phyloP scores from a whole-genome alignment of 2,888 invertebrate species.

The Conchocele bisecta region DNA sequence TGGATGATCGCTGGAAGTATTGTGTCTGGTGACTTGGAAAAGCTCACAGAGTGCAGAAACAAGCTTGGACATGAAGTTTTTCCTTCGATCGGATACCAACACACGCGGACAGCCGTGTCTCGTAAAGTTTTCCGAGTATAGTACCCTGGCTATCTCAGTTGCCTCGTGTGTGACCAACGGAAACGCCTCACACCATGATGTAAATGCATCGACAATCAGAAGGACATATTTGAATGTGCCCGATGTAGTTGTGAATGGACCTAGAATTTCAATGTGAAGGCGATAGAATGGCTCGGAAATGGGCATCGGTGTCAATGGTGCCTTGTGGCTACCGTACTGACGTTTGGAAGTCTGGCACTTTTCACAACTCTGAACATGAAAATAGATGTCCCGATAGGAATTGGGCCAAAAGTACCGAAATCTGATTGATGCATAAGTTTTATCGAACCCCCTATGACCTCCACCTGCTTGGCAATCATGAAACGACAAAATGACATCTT shows the following conservation, averaged over 20 bases:
- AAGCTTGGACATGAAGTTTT: background rate
- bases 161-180: conserved; percentile 10
- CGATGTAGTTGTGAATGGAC: conserved; percentile 13
- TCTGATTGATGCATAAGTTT: conserved; percentile 16
- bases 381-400: conserved; percentile 27
- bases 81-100: background rate
- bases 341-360: conserved; percentile 24
- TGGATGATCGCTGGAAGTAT: background rate
- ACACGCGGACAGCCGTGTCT: background rate
- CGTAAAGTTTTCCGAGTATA: conserved; percentile 11
- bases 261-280: conserved; percentile 33
- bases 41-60: background rate
- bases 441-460: conserved; percentile 22
- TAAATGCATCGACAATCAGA: background rate
- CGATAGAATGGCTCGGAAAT: conserved; percentile 11
- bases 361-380: conserved; percentile 17
- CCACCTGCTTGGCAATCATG: conserved; percentile 36
- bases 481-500: conserved; percentile 33
- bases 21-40: background rate
- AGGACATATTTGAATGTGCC: conserved; percentile 6
- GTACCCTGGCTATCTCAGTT: background rate
- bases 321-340: background rate
- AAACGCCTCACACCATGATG: conserved; percentile 14
- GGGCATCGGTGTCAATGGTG: conserved; percentile 20
- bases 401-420: conserved; percentile 33